Evolutionary conservation across 1,140 invertebrate genomes (phyloP).

Genomic region (Aphis gossypii): DNA sequence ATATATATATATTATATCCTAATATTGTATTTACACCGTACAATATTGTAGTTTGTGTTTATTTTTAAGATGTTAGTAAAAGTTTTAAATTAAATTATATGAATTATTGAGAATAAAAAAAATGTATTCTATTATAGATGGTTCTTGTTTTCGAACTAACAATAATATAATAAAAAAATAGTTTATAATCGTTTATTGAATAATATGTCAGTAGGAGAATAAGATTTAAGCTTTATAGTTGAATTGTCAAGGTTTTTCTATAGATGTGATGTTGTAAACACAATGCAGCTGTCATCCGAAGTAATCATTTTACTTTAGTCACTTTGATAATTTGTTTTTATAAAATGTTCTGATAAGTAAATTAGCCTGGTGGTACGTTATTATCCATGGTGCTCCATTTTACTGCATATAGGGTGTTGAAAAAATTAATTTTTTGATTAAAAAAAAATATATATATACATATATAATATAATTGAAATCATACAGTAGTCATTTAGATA

Average conservation of each 20-base stretch:
- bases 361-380: background rate
- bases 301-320: background rate
- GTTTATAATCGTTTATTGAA: no score
- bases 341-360: background rate
- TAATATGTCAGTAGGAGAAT: no score
- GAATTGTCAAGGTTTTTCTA: no score
- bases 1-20: no score
- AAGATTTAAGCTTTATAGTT: no score
- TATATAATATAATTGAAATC: no score
- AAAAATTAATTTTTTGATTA: background rate
- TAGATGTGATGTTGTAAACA: no score
- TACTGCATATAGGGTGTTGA: background rate
- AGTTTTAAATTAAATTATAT: background rate
- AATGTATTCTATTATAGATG: background rate
- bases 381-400: rapidly evolving
- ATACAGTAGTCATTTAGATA: no score
- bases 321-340: background rate
- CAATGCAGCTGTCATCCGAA: no score
- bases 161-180: no score
- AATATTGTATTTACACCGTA: no score
- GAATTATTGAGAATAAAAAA: background rate
- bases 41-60: background rate
- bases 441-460: background rate
- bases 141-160: background rate
- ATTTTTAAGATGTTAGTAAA: background rate